A percentile compares a stretch with the other conserved stretches of the same genome.
These are phyloP conservation scores for Chrysocyon brachyurus DNA, from an alignment of 2,797 vertebrate species.

Conservation along the genomic window DNA sequence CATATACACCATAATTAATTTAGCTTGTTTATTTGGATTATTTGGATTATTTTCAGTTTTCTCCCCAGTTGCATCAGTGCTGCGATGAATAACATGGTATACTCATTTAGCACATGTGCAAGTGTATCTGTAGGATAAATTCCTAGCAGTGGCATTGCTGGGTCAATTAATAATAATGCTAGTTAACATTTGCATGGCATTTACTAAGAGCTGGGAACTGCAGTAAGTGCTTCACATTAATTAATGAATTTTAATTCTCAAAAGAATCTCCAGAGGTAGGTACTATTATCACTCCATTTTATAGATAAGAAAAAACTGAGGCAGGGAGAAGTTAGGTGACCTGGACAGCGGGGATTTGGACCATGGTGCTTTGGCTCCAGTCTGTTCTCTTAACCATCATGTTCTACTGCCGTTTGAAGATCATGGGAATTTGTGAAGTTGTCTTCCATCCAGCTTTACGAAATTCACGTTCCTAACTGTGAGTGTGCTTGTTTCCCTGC, in stretches of 20 bases:
- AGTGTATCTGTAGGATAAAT: conserved; percentile 45
- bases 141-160: conserved; percentile 4
- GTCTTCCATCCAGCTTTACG: background rate
- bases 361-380: background rate
- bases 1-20: background rate
- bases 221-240: background rate
- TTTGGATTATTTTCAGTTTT: background rate
- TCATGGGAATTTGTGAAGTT: conserved; percentile 51
- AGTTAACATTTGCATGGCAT: conserved; percentile 47
- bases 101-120: background rate
- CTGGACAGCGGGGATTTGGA: background rate
- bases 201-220: conserved; percentile 26
- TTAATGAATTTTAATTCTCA: conserved; percentile 15
- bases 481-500: background rate
- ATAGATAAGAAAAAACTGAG: conserved; percentile 47
- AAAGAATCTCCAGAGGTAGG: background rate
- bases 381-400: background rate
- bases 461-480: background rate
- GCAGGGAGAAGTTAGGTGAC: background rate
- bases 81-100: background rate
- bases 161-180: conserved; percentile 52
- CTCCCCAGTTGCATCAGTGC: background rate
- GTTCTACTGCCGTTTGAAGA: conserved; percentile 40
- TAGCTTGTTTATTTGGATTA: background rate
- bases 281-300: background rate